Evolutionary conservation across 2,888 invertebrate species (phyloP).

Genomic region (Lamproptera curius): DNA sequence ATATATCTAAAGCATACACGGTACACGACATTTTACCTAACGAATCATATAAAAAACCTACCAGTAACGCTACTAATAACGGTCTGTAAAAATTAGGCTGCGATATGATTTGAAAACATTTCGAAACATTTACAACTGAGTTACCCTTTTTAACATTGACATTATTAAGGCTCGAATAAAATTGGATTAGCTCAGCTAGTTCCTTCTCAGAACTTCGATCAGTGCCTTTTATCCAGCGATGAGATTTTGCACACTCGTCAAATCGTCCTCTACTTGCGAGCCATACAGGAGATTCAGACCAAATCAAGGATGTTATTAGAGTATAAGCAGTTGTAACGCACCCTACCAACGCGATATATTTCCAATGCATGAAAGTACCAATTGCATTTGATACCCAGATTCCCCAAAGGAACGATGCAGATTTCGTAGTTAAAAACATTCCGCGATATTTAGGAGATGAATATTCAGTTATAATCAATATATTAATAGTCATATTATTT

Average conservation of each 20-base stretch:
- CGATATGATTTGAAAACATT: not conserved
- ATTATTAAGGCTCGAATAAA: not conserved
- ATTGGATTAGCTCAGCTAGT: conserved; percentile 14
- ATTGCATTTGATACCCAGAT: conserved; percentile 27
- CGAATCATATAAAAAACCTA: conserved; percentile 12
- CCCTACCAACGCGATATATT: conserved; percentile 22
- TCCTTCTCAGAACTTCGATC: conserved; percentile 19
- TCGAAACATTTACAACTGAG: not conserved
- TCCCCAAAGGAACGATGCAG: conserved; percentile 24
- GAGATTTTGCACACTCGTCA: conserved; percentile 23
- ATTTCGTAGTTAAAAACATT: conserved; percentile 23
- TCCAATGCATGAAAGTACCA: conserved; percentile 29
- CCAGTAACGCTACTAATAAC: conserved; percentile 3
- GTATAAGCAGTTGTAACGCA: conserved; percentile 20
- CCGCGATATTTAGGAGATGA: conserved; percentile 24
- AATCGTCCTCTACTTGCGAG: conserved; percentile 24
- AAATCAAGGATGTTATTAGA: conserved; percentile 19
- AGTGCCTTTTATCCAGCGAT: conserved; percentile 25
- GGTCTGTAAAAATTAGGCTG: conserved; percentile 23
- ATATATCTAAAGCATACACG: conserved; percentile 24
- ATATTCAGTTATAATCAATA: conserved; percentile 24
- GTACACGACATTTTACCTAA: conserved; percentile 22
- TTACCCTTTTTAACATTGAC: not conserved
- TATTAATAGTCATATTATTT: conserved; percentile 8
- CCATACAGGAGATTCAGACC: conserved; percentile 28